phyloP scores from a whole-genome alignment of 2,888 invertebrate species.

The Dolomedes plantarius region DNA sequence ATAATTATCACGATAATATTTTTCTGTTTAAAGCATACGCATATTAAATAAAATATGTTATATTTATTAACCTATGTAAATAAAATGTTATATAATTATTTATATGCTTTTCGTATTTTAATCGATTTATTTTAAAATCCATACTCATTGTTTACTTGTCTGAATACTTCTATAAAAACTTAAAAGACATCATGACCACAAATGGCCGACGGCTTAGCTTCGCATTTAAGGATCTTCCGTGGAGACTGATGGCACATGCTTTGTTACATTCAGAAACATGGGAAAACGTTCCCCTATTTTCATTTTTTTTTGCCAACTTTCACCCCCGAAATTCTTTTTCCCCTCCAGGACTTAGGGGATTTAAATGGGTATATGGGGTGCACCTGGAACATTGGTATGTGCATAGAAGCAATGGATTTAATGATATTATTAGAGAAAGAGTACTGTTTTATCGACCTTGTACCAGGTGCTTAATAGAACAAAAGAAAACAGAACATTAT shows the following conservation, averaged over 20 bases:
- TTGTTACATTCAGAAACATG: conserved; percentile 27
- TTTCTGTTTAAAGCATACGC: too few species aligned
- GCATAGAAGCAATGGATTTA: background rate
- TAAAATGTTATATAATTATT: too few species aligned
- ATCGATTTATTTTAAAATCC: too few species aligned
- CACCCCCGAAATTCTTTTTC: conserved; percentile 18
- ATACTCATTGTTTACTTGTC: too few species aligned
- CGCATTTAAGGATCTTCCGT: background rate
- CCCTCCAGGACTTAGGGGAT: background rate
- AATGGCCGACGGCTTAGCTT: conserved; percentile 11
- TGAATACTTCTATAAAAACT: too few species aligned
- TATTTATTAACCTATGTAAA: too few species aligned
- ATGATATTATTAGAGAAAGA: background rate
- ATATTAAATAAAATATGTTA: too few species aligned
- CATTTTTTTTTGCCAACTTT: background rate
- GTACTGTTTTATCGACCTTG: background rate
- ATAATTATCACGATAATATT: too few species aligned
- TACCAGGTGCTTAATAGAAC: conserved; percentile 1
- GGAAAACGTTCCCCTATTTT: conserved; percentile 37
- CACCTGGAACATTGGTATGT: conserved; percentile 49
- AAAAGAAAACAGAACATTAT: background rate
- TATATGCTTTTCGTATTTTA: too few species aligned
- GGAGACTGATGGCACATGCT: conserved; percentile 22
- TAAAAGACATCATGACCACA: background rate
- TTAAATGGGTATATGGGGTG: conserved; percentile 47